Percentiles rank a stretch among this genome's conserved stretches.
These are phyloP conservation scores for Chiloscyllium plagiosum DNA, from an alignment of 2,113 vertebrate genomes.

Conservation along the genomic window DNA sequence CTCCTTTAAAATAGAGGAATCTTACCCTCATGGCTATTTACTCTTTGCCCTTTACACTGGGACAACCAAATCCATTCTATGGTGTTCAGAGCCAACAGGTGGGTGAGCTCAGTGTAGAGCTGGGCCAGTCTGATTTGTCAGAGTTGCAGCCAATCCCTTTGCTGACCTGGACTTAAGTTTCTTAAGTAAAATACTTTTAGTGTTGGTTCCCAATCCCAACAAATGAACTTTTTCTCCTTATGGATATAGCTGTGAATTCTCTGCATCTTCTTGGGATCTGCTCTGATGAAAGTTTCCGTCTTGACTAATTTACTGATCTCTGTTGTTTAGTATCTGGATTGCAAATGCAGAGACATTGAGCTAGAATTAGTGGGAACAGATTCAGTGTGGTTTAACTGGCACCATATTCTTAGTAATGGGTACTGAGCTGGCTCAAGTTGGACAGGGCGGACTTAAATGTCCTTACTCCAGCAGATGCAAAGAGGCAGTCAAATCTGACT, in stretches of 20 bases:
- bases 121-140: not conserved
- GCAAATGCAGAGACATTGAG: not conserved
- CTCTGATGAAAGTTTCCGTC: not conserved
- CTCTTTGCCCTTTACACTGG: not conserved
- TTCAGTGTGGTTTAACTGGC: not conserved
- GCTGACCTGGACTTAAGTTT: not conserved
- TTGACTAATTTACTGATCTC: not conserved
- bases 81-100: not conserved
- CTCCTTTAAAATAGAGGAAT: not conserved
- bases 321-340: not conserved
- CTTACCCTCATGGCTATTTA: not conserved
- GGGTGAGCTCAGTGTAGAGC: not conserved
- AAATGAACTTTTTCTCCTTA: not conserved
- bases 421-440: not conserved
- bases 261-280: not conserved
- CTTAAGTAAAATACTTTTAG: not conserved
- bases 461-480: not conserved
- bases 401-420: not conserved
- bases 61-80: not conserved
- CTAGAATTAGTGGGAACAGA: not conserved
- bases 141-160: not conserved
- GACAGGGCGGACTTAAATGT: not conserved
- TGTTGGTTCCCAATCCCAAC: not conserved
- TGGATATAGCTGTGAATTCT: not conserved
- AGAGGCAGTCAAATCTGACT: not conserved